These are phyloP conservation scores for Tachypleus tridentatus DNA, from an alignment of 1,140 invertebrate genomes.

Conservation along the genomic window DNA sequence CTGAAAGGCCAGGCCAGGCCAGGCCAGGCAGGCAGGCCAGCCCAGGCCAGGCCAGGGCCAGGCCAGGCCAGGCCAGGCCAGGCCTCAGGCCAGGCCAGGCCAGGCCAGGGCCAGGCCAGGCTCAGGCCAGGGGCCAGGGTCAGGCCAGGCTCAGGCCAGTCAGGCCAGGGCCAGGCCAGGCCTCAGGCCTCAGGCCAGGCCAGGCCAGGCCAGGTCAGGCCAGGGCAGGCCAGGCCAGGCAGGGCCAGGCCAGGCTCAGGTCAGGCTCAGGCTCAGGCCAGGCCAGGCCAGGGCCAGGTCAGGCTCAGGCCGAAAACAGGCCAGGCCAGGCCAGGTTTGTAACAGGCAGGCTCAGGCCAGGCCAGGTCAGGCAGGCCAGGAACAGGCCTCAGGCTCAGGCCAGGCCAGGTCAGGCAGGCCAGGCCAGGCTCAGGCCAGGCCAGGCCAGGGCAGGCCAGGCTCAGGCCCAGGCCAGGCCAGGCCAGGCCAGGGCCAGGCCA, in stretches of 20 bases:
- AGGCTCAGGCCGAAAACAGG: constrained; percentile 21
- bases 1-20: constrained; percentile 21
- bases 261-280: constrained; percentile 22
- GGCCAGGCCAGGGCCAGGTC: too few species aligned
- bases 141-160: too few species aligned
- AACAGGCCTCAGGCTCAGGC: constrained; percentile 11
- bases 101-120: too few species aligned
- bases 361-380: constrained; percentile 17
- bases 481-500: too few species aligned
- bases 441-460: constrained; percentile 13
- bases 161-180: constrained; percentile 24
- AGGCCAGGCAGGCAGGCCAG: too few species aligned
- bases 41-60: too few species aligned
- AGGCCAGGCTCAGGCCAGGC: constrained; percentile 15
- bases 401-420: too few species aligned
- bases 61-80: constrained; percentile 23
- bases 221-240: too few species aligned
- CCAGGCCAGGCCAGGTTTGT: constrained; percentile 21
- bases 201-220: constrained; percentile 8
- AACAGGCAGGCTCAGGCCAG: constrained; percentile 22
- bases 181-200: too few species aligned
- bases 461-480: constrained; percentile 21
- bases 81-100: constrained; percentile 22
- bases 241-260: too few species aligned
- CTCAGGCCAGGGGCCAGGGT: too few species aligned